These are phyloP conservation scores for Serripes groenlandicus DNA, from an alignment of 2,888 invertebrate genomes.

Conservation along the genomic window DNA sequence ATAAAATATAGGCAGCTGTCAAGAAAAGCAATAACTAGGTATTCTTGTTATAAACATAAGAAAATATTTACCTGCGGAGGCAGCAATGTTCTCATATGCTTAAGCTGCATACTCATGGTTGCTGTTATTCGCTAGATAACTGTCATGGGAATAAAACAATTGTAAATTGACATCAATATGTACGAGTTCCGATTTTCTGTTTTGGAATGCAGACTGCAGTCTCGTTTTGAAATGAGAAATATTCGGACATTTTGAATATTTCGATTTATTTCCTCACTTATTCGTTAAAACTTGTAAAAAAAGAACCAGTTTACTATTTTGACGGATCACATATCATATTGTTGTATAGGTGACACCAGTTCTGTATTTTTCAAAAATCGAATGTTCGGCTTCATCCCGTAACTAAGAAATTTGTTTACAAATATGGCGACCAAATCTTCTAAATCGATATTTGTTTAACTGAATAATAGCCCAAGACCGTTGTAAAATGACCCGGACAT, in stretches of 20 bases:
- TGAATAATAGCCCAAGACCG: no score
- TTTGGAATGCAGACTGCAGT: constrained; percentile 14
- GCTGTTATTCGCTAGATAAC: not conserved
- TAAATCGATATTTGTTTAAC: no score
- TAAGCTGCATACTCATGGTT: constrained; percentile 90
- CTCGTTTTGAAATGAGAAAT: not conserved
- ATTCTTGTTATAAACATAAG: not conserved
- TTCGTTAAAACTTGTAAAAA: not conserved
- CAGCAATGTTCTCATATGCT: constrained; percentile 92
- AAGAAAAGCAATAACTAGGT: not conserved
- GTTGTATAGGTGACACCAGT: not conserved
- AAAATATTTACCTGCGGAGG: constrained; percentile 89
- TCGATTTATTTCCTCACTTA: not conserved
- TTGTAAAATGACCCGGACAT: no score
- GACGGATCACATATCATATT: not conserved
- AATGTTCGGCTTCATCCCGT: constrained; percentile 1
- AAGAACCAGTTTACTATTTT: not conserved
- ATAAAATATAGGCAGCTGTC: no score
- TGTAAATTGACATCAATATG: not conserved
- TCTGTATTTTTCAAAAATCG: not conserved
- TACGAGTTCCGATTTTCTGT: not conserved
- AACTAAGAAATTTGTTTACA: constrained; percentile 25
- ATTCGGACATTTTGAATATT: not conserved
- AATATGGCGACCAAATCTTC: no score
- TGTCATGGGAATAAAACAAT: not conserved